Evolutionary conservation across 2,888 invertebrate genomes (phyloP).

Genomic region (Chorisops tibialis): DNA sequence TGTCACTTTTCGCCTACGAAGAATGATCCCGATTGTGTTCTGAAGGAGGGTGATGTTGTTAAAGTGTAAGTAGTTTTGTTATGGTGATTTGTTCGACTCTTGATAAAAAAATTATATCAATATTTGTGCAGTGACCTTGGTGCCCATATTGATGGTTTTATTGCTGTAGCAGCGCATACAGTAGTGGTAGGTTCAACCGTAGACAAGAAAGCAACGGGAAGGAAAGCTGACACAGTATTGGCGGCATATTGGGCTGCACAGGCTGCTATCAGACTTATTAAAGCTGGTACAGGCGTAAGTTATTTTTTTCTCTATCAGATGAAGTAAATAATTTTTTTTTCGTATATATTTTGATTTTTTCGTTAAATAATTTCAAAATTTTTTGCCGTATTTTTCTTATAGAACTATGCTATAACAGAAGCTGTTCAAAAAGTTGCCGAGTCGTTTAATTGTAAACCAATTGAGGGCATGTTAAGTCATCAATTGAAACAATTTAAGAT

Average conservation of each 20-base stretch:
- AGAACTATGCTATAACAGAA: conserved; percentile 89
- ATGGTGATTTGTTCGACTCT: neutral
- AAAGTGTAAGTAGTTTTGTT: conserved; percentile 79
- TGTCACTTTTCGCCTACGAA: conserved; percentile 97
- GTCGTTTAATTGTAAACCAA: conserved; percentile 92
- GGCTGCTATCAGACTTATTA: conserved; percentile 87
- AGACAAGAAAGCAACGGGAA: conserved; percentile 75
- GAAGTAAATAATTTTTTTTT: conserved; percentile 13
- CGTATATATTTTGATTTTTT: conserved; percentile 8
- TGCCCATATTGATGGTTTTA: conserved; percentile 97
- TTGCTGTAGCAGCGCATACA: conserved; percentile 97
- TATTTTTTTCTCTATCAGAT: neutral
- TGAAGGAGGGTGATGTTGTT: conserved; percentile 91
- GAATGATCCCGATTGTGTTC: conserved; percentile 80
- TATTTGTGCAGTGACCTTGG: conserved; percentile 77
- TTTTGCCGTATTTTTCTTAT: neutral
- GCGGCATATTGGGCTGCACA: conserved; percentile 96
- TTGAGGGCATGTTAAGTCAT: conserved; percentile 94
- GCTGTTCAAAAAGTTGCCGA: conserved; percentile 90
- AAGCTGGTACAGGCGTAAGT: conserved; percentile 83
- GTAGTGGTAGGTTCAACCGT: conserved; percentile 77
- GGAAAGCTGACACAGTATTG: conserved; percentile 89
- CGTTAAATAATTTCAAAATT: neutral
- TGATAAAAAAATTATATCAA: no score
- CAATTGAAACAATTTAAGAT: conserved; percentile 94